A percentile compares a stretch with the other conserved stretches of the same genome.
Conservation (phyloP, 2,888 invertebrate genomes). For the Volucella inflata region DNA sequence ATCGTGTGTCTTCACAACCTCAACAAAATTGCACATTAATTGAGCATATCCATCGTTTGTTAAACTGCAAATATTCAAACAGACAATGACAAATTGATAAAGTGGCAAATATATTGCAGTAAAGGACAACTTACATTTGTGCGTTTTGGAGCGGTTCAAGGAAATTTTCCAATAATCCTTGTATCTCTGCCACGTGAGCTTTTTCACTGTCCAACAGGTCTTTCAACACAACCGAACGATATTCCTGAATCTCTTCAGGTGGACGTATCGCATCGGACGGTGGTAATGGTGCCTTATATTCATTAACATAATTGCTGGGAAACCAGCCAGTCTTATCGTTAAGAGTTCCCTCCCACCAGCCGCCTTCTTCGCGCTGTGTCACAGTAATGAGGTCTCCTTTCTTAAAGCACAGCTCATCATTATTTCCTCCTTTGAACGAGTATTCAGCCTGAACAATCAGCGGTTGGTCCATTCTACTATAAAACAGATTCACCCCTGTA, state of each 20-base stretch:
- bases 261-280: constrained; percentile 87
- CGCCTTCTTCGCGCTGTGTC: constrained; percentile 97
- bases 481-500: constrained; percentile 10
- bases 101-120: neutral
- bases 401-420: constrained; percentile 98
- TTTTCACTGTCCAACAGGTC: constrained; percentile 97
- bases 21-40: constrained; percentile 94
- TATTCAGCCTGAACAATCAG: constrained; percentile 94
- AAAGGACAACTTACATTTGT: constrained; percentile 89
- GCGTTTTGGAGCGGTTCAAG: constrained; percentile 93
- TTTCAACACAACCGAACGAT: constrained; percentile 93
- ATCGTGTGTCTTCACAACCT: constrained; percentile 93
- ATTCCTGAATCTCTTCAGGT: constrained; percentile 90
- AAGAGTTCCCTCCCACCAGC: constrained; percentile 99
- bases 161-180: constrained; percentile 92
- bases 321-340: constrained; percentile 99
- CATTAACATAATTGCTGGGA: constrained; percentile 98
- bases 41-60: constrained; percentile 93
- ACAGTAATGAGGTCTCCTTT: constrained; percentile 98
- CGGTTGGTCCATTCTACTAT: constrained; percentile 82
- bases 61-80: constrained; percentile 86
- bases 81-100: constrained; percentile 30
- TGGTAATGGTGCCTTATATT: constrained; percentile 87
- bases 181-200: constrained; percentile 95
- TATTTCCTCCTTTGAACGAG: constrained; percentile 97